Conservation (phyloP, 2,797 vertebrate species). For the Pyrocephalus nanus region DNA sequence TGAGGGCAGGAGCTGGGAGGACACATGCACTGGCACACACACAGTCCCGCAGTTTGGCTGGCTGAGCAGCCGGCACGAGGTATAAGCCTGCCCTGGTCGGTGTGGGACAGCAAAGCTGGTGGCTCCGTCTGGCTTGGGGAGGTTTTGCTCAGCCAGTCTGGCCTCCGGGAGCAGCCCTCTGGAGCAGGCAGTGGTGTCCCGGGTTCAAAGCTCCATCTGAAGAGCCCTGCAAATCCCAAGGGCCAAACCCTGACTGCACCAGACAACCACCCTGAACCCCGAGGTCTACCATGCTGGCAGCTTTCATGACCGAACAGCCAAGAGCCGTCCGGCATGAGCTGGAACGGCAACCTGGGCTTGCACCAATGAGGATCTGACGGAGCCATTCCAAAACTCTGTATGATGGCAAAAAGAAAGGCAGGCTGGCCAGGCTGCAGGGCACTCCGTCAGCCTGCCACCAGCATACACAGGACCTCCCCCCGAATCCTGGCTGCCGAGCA, state of each 20-base stretch:
- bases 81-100: neutral
- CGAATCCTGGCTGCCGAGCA: rapidly evolving
- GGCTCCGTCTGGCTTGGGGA: neutral
- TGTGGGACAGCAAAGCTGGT: neutral
- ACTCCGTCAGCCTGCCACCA: rapidly evolving
- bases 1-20: neutral
- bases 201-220: neutral
- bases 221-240: neutral
- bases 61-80: neutral
- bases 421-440: neutral
- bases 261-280: neutral
- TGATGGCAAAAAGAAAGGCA: neutral
- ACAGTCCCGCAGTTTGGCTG: neutral
- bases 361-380: neutral
- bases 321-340: rapidly evolving
- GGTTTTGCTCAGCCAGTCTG: neutral
- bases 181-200: neutral
- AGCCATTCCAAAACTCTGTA: neutral
- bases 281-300: rapidly evolving
- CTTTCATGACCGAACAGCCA: rapidly evolving
- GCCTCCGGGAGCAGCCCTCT: neutral
- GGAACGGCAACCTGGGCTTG: neutral
- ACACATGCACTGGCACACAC: neutral
- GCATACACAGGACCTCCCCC: neutral
- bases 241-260: rapidly evolving